Conservation (phyloP, 2,797 vertebrate genomes). For the Babyrousa celebensis region DNA sequence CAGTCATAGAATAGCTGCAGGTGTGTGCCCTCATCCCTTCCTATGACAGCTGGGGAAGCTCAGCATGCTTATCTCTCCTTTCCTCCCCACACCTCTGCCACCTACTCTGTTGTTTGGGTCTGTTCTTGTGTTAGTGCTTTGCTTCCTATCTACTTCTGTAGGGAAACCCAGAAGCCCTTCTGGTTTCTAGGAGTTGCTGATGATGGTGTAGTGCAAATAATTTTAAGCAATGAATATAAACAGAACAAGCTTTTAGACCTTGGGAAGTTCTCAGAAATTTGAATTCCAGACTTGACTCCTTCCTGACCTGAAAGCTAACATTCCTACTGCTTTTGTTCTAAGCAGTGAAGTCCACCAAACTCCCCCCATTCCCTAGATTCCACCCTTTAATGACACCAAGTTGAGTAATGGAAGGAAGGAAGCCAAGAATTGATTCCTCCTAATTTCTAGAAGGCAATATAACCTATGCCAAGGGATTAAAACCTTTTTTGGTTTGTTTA, state of each 20-base stretch:
- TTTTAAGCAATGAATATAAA: constrained; percentile 33
- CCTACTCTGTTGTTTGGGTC: background rate
- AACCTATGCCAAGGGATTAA: background rate
- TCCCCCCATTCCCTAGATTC: background rate
- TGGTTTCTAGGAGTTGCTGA: background rate
- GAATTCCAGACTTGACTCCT: background rate
- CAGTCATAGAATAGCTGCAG: background rate
- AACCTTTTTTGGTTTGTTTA: background rate
- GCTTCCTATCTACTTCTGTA: background rate
- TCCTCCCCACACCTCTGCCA: background rate
- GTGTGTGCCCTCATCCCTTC: background rate
- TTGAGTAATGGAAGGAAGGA: constrained; percentile 9
- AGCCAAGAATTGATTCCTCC: constrained; percentile 12
- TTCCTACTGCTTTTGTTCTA: background rate
- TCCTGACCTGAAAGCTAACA: background rate
- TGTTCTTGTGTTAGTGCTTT: constrained; percentile 36
- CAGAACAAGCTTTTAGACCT: background rate
- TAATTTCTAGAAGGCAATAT: constrained; percentile 33
- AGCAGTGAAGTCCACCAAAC: background rate
- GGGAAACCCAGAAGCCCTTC: background rate
- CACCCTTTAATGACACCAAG: background rate
- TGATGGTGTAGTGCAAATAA: background rate
- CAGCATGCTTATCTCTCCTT: background rate
- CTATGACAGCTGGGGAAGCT: background rate
- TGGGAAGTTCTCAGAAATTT: background rate